These are phyloP conservation scores for Melanotaenia pygmaea DNA, from an alignment of 2,797 vertebrate genomes.

Conservation along the genomic window DNA sequence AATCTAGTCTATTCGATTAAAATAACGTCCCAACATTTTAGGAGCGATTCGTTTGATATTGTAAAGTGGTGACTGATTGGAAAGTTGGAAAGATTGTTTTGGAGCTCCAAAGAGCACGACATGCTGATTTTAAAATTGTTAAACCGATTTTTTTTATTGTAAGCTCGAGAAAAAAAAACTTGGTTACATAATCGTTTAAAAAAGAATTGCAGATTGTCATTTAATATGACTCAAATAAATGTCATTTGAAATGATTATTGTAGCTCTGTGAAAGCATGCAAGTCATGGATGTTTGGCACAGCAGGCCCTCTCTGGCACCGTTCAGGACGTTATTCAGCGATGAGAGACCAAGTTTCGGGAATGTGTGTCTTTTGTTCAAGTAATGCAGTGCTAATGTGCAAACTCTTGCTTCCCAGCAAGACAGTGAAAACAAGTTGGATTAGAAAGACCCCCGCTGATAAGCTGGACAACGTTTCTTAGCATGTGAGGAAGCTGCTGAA, in stretches of 20 bases:
- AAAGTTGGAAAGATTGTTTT: neutral
- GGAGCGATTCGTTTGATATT: neutral
- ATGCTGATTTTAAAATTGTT: neutral
- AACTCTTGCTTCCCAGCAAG: conserved; percentile 79
- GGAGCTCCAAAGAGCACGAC: neutral
- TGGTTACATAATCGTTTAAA: too few relatives aligned
- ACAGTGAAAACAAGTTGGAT: conserved; percentile 86
- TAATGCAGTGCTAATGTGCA: conserved; percentile 80
- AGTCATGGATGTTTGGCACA: conserved; percentile 37
- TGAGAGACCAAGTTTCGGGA: conserved; percentile 71
- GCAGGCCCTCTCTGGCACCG: conserved; percentile 26
- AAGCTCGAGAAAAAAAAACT: too few relatives aligned
- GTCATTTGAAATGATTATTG: conserved; percentile 3
- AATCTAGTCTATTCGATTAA: neutral
- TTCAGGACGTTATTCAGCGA: conserved; percentile 43
- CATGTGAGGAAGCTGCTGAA: conserved; percentile 70
- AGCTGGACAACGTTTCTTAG: conserved; percentile 64
- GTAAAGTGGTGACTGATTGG: neutral
- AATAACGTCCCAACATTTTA: neutral
- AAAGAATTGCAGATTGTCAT: too few relatives aligned
- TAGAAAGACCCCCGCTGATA: conserved; percentile 70
- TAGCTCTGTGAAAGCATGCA: conserved; percentile 7
- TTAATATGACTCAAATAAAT: neutral
- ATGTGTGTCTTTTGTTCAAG: conserved; percentile 72
- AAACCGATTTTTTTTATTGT: too few relatives aligned